Conservation (phyloP, 2,797 vertebrate genomes). For the Heteromormyrus szaboi region DNA sequence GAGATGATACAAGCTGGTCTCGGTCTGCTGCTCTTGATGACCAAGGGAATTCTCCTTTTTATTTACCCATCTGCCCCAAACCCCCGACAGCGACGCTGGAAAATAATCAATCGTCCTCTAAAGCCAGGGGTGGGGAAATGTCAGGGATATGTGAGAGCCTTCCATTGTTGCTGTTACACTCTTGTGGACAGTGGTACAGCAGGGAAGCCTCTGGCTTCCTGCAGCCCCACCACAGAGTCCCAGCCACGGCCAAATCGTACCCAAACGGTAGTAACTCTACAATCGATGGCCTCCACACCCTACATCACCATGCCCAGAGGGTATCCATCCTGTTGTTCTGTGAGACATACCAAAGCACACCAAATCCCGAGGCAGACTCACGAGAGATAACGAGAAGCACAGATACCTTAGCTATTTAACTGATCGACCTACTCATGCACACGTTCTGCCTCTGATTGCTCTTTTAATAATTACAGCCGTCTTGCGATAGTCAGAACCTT, state of each 20-base stretch:
- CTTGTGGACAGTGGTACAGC: neutral
- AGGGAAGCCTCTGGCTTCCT: neutral
- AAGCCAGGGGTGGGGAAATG: neutral
- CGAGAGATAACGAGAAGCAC: neutral
- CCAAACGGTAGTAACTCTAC: neutral
- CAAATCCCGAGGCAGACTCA: neutral
- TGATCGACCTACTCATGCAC: neutral
- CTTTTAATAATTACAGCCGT: neutral
- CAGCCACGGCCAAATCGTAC: neutral
- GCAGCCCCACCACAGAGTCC: neutral
- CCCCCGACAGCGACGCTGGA: neutral
- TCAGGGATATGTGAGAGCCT: neutral
- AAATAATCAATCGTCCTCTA: neutral
- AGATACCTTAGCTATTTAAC: neutral
- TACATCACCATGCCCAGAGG: neutral
- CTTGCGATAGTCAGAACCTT: neutral
- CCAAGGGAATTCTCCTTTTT: neutral
- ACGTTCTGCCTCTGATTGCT: neutral
- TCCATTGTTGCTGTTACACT: neutral
- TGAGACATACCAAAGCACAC: neutral
- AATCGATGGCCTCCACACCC: neutral
- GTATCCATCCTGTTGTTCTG: neutral
- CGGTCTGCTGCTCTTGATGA: neutral
- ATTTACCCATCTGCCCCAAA: neutral
- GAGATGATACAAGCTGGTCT: neutral